Percentiles rank a stretch among this genome's conserved stretches.
These are phyloP conservation scores for Eulacestoma nigropectus DNA, from an alignment of 2,113 vertebrate species.

Conservation along the genomic window DNA sequence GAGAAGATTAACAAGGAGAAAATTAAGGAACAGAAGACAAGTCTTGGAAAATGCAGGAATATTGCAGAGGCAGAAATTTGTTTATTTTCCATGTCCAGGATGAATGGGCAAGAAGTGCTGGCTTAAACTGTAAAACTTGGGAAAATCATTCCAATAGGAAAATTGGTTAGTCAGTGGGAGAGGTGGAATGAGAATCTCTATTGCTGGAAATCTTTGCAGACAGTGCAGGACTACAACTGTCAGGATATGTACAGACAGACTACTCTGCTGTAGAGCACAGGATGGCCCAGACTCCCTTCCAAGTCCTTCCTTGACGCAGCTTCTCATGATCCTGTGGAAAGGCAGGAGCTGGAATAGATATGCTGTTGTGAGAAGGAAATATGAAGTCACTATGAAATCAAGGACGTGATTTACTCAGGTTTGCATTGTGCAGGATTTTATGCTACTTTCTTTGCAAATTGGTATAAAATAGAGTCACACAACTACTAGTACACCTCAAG, in stretches of 20 bases:
- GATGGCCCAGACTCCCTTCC: neutral
- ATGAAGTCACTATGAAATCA: neutral
- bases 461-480: neutral
- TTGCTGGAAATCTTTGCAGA: neutral
- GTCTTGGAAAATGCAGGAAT: neutral
- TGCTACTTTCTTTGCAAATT: neutral
- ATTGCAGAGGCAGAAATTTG: neutral
- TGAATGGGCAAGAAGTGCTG: neutral
- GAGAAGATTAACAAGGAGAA: neutral
- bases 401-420: neutral
- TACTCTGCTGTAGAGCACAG: neutral
- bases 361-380: neutral
- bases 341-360: neutral
- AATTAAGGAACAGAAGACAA: neutral
- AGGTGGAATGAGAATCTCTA: neutral
- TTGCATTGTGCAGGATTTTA: neutral
- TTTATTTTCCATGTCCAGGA: neutral
- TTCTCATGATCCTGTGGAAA: neutral
- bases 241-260: neutral
- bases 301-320: neutral
- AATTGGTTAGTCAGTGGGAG: neutral
- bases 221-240: neutral
- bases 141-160: neutral
- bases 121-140: neutral
- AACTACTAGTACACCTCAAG: neutral